Base-by-base conservation (phyloP, 2,888 invertebrate genomes). In the Pristionchus japonicus region DNA sequence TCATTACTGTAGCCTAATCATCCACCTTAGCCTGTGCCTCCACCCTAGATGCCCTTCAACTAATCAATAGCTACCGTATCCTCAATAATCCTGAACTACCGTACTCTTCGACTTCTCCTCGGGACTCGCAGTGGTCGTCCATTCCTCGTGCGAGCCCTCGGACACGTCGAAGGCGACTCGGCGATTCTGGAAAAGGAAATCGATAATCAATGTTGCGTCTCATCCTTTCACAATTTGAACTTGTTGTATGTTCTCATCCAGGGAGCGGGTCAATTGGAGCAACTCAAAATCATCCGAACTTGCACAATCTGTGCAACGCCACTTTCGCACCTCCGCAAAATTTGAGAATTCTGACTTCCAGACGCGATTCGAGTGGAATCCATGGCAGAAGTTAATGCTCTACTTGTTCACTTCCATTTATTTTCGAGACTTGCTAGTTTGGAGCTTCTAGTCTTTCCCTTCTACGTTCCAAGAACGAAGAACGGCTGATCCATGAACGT, bases 61-160 rank as follows among this genome's bases (percentile, higher is more conserved):
- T 20, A 2, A 4, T 20, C 52, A 52, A 52, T 52, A n/a, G 52
- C n/a, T 61, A 61, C 61, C 57, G 4, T 57, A 20, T 20, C 20
- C 57, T 23, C 20, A 23, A 57, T 23, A 27, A 15, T n/a, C 27
- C 64, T 9, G 7, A 7, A 27, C 64, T 64, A 64, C 64, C 67
- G 67, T 67, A 74, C 74, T 74, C n/a, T 74, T 74, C 74, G 74
- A 74, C 15, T 74, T 74, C 74, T 74, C 74, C 43, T 74, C 74
- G 43, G 40, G 37, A 37, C 23, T 20, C 40, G 31, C 74, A 9
- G 74, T 74, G 43, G 43, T 67, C 15, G 67, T 67, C 67, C 67
- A 74, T 43, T 74, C 74, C 40, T 74, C 74, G 40, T 40, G 74
- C 11, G 74, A 74, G 6, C 31, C 40, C 37, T 70, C 70, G 31